A percentile compares a stretch with the other conserved stretches of the same genome.
These are phyloP conservation scores for Chaetodon trifasciatus DNA, from an alignment of 2,797 vertebrate genomes.

Conservation along the genomic window DNA sequence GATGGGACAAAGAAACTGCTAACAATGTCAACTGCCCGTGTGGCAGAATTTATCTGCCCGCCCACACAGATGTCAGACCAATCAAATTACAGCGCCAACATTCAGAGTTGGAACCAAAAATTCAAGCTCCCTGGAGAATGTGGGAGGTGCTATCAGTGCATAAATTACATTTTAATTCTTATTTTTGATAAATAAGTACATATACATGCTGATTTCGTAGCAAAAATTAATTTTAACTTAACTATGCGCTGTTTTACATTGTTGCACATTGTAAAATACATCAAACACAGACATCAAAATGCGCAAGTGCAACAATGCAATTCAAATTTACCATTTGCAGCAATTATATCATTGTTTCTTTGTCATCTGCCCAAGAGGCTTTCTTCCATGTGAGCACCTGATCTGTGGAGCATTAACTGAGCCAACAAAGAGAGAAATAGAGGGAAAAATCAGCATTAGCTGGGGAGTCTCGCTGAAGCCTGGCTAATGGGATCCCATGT, in stretches of 20 bases:
- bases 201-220: not conserved
- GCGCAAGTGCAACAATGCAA: not conserved
- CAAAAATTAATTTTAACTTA: not conserved
- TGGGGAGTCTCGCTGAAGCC: constrained; percentile 62
- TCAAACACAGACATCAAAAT: constrained; percentile 25
- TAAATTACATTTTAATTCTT: not conserved
- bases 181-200: not conserved
- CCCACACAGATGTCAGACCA: not conserved
- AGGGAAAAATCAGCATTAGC: constrained; percentile 50
- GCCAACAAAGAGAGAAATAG: constrained; percentile 55
- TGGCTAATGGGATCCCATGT: constrained; percentile 76
- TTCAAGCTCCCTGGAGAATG: not conserved
- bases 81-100: not conserved
- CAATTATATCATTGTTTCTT: constrained; percentile 50
- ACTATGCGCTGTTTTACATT: not conserved
- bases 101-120: not conserved
- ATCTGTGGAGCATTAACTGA: constrained; percentile 62
- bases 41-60: not conserved
- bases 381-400: constrained; percentile 54
- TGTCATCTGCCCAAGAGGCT: constrained; percentile 43
- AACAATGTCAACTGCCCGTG: not conserved
- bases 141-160: too few species aligned
- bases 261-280: constrained; percentile 1
- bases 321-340: constrained; percentile 36
- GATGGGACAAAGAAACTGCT: not conserved